phyloP scores from a whole-genome alignment of 2,113 vertebrate species.

The Pandion haliaetus region DNA sequence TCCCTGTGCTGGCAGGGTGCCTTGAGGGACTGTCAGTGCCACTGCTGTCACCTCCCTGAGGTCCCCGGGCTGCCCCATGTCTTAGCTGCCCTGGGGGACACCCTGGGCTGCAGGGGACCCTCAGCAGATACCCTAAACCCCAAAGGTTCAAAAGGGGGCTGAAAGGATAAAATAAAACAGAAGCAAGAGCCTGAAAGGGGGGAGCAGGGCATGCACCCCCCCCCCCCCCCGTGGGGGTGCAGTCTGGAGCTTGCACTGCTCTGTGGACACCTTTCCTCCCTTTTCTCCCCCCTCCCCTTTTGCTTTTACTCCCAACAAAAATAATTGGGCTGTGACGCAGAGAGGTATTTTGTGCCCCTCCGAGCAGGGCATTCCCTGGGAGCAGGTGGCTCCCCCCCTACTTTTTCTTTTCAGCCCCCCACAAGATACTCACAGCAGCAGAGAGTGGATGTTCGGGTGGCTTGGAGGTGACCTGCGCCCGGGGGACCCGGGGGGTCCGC shows the following conservation, averaged over 20 bases:
- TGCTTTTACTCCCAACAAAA: background rate
- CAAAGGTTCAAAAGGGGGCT: too few species aligned
- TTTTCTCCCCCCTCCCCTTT: background rate
- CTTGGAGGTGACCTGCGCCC: background rate
- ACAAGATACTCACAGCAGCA: background rate
- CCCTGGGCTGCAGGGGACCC: background rate
- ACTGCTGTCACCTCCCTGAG: background rate
- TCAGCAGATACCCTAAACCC: background rate
- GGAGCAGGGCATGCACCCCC: background rate
- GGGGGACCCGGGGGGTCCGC: background rate
- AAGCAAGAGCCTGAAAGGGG: background rate
- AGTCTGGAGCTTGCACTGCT: background rate
- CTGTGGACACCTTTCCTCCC: background rate
- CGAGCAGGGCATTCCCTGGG: rapidly evolving
- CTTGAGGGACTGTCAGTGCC: background rate
- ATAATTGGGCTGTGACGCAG: rapidly evolving
- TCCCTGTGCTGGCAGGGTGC: background rate
- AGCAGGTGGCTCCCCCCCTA: too few species aligned
- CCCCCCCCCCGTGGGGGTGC: rapidly evolving
- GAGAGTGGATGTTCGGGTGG: background rate
- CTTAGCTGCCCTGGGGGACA: background rate
- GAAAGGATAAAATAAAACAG: background rate
- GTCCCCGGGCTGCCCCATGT: background rate
- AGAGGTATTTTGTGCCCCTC: background rate
- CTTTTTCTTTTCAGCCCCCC: background rate